Base-by-base conservation (phyloP, 2,888 invertebrate species). In the Nymphalis polychloros region DNA sequence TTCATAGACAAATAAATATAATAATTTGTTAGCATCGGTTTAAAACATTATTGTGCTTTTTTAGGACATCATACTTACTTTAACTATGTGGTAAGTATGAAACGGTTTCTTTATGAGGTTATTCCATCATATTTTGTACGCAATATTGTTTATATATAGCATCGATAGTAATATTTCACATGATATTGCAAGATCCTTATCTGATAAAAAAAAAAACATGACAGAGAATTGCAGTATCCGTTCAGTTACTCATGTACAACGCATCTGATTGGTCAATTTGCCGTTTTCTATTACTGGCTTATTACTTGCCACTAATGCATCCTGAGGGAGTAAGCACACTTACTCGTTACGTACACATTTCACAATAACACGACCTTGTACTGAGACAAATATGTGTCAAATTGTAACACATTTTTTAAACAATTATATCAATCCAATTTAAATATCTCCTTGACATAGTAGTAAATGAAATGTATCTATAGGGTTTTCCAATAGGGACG, bases 261-360 rank as follows among this genome's bases (percentile, higher is more conserved):
- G 64, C 66, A 53, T 41, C 60, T 62, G 72, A 73, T 72, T 73
- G 73, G 72, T 59, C 73, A 73, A 73, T 73, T 73, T 69, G 59
- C 69, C 63, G 57, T 72, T 69, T 64, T 68, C 67, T 71, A 71
- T 72, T 68, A 70, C 70, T 41, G 59, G 70, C 70, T 70, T 68
- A 70, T 72, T 63, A 69, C 59, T 72, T 53, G 59, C 64, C 63
- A 48, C 59, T 72, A 50, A 53, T 64, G 67, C 59, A 59, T 35
- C 46, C 20, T 35, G 49, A 46, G 69, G 57, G 70, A 68, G 57
- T 31, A 27, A n/a, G n/a, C 55, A 69, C 64, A 71, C 67, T 47
- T 64, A 41, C 13, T 41, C 55, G 62, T 17, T n/a, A 19, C 16
- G 19, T 19, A 16, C 19, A 59, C 10, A 31, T 17, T 47, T 19